A percentile compares a stretch with the other conserved stretches of the same genome.
Conservation (phyloP, 2,797 vertebrate species). For the Prionace glauca region DNA sequence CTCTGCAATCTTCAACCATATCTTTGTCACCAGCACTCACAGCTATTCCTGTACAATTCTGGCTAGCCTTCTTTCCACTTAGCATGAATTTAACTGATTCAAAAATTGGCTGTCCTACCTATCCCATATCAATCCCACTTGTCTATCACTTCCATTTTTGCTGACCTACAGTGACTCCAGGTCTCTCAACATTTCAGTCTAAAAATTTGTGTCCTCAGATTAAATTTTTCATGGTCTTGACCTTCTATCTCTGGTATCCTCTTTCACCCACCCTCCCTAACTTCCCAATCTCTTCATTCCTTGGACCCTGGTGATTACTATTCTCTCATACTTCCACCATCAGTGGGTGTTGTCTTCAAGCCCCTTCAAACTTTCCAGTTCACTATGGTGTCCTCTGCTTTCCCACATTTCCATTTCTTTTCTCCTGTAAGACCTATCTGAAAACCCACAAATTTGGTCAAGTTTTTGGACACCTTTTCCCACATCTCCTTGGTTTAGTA, state of each 20-base stretch:
- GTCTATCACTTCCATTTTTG: not conserved
- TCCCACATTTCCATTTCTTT: not conserved
- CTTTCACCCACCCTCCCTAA: not conserved
- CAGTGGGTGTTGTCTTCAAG: not conserved
- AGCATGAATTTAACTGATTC: not conserved
- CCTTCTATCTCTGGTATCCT: not conserved
- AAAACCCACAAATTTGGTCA: not conserved
- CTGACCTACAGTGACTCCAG: not conserved
- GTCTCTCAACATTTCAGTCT: not conserved
- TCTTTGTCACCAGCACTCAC: not conserved
- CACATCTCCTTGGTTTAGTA: not conserved
- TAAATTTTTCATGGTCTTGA: not conserved
- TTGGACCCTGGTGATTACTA: not conserved
- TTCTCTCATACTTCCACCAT: not conserved
- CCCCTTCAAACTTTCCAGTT: not conserved
- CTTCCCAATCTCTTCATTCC: not conserved
- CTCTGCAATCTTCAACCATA: not conserved
- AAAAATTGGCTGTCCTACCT: not conserved
- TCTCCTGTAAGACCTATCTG: not conserved
- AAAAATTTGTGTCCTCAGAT: not conserved
- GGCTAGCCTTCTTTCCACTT: not conserved
- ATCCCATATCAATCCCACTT: not conserved
- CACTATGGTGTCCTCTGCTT: not conserved
- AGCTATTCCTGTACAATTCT: not conserved
- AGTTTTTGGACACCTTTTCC: not conserved